Percentiles rank a stretch among this genome's conserved stretches.
Conservation (phyloP, 64 coral and sea anemone species). For the Astreopora myriophthalma region DNA sequence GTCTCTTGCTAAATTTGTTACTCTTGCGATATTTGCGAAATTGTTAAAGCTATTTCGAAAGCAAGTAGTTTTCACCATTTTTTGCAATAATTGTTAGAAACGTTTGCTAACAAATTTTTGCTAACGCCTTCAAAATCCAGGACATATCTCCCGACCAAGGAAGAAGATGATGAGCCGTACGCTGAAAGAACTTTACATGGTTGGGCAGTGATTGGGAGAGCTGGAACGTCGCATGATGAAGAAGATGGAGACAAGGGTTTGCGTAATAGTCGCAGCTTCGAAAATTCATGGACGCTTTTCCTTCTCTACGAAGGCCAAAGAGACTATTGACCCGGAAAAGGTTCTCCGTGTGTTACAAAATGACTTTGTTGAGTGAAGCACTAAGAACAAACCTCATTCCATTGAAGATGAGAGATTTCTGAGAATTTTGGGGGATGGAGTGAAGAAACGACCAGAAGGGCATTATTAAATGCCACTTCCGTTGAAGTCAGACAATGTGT, state of each 20-base stretch:
- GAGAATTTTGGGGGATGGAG: slow-evolving; percentile 17
- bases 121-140: too few species aligned
- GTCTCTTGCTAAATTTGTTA: too few species aligned
- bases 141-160: slow-evolving; percentile 51
- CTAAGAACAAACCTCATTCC: slow-evolving; percentile 36
- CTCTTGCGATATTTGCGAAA: too few species aligned
- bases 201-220: slow-evolving; percentile 11
- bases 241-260: background rate
- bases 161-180: slow-evolving; percentile 57
- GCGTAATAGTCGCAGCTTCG: background rate
- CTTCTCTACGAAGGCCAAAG: slow-evolving; percentile 32
- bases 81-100: too few species aligned
- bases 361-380: slow-evolving; percentile 37
- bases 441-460: slow-evolving; percentile 6
- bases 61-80: too few species aligned
- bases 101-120: too few species aligned
- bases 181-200: slow-evolving; percentile 33
- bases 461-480: slow-evolving; percentile 48
- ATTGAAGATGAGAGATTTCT: slow-evolving; percentile 48
- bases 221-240: background rate
- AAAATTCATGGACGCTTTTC: background rate
- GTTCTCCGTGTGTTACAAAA: slow-evolving; percentile 47
- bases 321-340: slow-evolving; percentile 19
- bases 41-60: too few species aligned
- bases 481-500: slow-evolving; percentile 17